A percentile compares a stretch with the other conserved stretches of the same genome.
These are phyloP conservation scores for Aleiodes alternator DNA, from an alignment of 2,888 invertebrate genomes.

Conservation along the genomic window DNA sequence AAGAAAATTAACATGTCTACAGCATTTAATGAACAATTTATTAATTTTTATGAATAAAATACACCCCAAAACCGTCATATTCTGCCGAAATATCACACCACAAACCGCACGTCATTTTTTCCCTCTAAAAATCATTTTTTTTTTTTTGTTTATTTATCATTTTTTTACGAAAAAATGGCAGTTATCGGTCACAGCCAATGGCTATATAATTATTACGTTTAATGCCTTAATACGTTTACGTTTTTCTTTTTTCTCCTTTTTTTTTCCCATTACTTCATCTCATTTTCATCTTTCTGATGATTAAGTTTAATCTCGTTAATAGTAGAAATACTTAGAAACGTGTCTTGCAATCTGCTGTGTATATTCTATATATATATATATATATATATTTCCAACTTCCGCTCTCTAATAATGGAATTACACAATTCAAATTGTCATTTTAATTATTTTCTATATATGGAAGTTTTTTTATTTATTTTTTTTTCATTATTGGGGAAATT, in stretches of 20 bases:
- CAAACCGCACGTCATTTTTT: constrained; percentile 31
- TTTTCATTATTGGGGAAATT: constrained; percentile 2
- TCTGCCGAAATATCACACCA: constrained; percentile 33
- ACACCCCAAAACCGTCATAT: constrained; percentile 16
- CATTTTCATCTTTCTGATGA: constrained; percentile 30
- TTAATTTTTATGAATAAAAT: not conserved
- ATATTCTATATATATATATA: constrained; percentile 4
- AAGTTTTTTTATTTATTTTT: not conserved
- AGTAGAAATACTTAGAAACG: constrained; percentile 44
- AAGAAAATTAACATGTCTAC: constrained; percentile 5
- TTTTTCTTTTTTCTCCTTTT: no score
- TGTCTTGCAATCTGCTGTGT: constrained; percentile 34
- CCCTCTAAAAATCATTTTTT: constrained; percentile 44
- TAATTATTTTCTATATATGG: not conserved
- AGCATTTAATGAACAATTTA: constrained; percentile 38
- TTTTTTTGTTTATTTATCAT: constrained; percentile 55
- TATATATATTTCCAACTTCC: constrained; percentile 11
- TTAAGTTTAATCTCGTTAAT: constrained; percentile 41
- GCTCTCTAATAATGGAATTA: constrained; percentile 5
- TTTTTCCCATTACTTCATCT: constrained; percentile 37
- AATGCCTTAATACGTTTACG: constrained; percentile 61
- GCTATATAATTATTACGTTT: constrained; percentile 70
- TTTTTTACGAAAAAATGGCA: constrained; percentile 74
- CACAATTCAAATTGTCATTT: not conserved
- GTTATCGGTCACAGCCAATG: constrained; percentile 76